Conservation (phyloP, 2,113 vertebrate genomes). For the Propithecus coquereli region DNA sequence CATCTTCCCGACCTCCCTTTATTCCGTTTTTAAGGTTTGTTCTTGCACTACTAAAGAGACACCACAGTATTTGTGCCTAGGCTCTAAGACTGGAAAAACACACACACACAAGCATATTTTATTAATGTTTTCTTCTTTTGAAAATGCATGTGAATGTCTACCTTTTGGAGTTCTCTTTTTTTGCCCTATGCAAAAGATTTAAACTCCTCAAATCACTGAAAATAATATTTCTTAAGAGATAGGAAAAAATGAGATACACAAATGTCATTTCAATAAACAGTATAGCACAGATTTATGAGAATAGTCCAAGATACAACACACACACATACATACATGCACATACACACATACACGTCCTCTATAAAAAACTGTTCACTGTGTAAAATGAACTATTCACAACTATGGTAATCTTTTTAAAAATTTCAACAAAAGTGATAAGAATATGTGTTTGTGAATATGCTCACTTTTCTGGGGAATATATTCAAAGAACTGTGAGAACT, state of each 20-base stretch:
- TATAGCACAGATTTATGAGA: background rate
- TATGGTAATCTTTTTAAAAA: background rate
- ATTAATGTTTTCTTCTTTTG: background rate
- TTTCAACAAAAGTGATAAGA: background rate
- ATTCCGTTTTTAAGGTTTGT: slow-evolving; percentile 38
- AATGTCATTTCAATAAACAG: background rate
- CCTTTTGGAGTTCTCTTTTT: background rate
- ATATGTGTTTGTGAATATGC: background rate
- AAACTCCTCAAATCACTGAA: background rate
- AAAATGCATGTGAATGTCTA: background rate
- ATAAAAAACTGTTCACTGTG: background rate
- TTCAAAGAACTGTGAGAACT: background rate
- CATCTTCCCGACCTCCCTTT: no score
- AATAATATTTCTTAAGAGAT: background rate
- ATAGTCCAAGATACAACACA: background rate
- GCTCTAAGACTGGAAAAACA: background rate
- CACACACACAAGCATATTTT: background rate
- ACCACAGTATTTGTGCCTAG: background rate
- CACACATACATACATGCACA: background rate
- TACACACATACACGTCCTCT: background rate
- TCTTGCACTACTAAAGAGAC: slow-evolving; percentile 37
- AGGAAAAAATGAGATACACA: background rate
- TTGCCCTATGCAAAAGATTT: background rate
- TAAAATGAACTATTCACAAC: background rate
- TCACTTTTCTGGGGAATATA: background rate